Evolutionary conservation across 2,113 vertebrate genomes (phyloP).

Genomic region (Oryzias woworae): DNA sequence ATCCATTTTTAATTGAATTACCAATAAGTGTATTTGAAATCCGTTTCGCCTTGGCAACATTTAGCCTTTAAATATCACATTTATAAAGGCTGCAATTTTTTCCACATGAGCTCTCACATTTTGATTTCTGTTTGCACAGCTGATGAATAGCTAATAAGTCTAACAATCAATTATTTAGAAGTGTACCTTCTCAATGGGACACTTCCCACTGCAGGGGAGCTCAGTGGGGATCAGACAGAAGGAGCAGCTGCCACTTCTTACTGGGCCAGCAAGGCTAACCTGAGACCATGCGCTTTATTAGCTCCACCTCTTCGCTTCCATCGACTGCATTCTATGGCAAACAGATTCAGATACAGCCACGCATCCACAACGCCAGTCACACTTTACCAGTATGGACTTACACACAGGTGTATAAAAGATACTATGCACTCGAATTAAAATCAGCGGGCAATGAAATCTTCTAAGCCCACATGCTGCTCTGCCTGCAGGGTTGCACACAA

Average conservation of each 20-base stretch:
- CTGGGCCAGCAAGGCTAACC: slow-evolving; percentile 34
- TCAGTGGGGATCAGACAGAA: slow-evolving; percentile 73
- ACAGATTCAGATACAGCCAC: background rate
- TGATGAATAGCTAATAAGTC: slow-evolving; percentile 58
- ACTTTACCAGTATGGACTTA: background rate
- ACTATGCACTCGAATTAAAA: background rate
- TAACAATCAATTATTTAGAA: slow-evolving; percentile 73
- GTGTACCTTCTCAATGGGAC: slow-evolving; percentile 66
- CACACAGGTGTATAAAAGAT: background rate
- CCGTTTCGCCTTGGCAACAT: background rate
- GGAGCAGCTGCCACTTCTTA: slow-evolving; percentile 71
- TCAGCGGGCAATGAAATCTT: background rate
- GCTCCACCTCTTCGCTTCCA: slow-evolving; percentile 31
- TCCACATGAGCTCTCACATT: slow-evolving; percentile 1
- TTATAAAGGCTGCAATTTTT: background rate
- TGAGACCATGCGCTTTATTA: slow-evolving; percentile 56
- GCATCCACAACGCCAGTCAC: background rate
- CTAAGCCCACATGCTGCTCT: background rate
- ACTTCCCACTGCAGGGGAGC: slow-evolving; percentile 63
- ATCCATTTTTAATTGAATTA: slow-evolving; percentile 11
- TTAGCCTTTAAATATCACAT: accelerated
- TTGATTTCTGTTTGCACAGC: slow-evolving; percentile 23
- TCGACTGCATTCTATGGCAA: slow-evolving; percentile 16
- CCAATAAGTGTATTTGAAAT: slow-evolving; percentile 15
- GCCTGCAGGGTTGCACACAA: background rate